Evolutionary conservation across 2,888 invertebrate species (phyloP), one percentile per base, ranked within the genome.

Genomic region (Callyntrura guangdongensis): DNA sequence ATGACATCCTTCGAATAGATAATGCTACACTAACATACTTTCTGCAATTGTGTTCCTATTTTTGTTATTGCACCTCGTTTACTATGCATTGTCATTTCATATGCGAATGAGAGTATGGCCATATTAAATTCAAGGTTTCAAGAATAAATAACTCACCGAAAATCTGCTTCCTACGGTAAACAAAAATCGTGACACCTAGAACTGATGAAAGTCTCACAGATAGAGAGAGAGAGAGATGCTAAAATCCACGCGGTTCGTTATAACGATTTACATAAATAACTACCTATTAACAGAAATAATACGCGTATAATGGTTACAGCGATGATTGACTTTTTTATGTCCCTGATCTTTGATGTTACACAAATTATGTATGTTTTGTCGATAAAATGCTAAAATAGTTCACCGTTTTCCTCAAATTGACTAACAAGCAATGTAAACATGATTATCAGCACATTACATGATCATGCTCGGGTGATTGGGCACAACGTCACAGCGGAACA

Each of bases 351-450:
- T 77, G 77, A 53, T 77, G 53, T 14, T 47, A 20, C 25, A 17
- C n/a, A n/a, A n/a, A n/a, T n/a, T n/a, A 27, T 69, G 36, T 8
- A 17, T 74, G 47, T 74, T 74, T 49, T 74, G 74, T 47, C 12
- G 74, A 20, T 74, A 74, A 22, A 12, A 4, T 4, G 14, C 3
- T 1, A 53, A 45, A 77, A 77, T 77, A 25, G 53, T 77, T 74
- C 25, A 77, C 53, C 77, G 14, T 77, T 77, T 77, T 77, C 77
- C 77, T 53, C 77, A 53, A 53, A 53, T 77, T 77, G 77, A 25
- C 77, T 53, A 77, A 77, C 53, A 77, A 22, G 49, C 49, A 14
- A 12, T 5, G 0, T 14, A 8, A n/a, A 3, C 20, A 17, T 27
- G 12, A 53, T 77, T 11, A 53, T 36, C 14, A 17, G 36, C 12